Percentiles rank a stretch among this genome's conserved stretches.
These are phyloP conservation scores for Ciconia stormi DNA, from an alignment of 2,113 vertebrate genomes.

Conservation along the genomic window DNA sequence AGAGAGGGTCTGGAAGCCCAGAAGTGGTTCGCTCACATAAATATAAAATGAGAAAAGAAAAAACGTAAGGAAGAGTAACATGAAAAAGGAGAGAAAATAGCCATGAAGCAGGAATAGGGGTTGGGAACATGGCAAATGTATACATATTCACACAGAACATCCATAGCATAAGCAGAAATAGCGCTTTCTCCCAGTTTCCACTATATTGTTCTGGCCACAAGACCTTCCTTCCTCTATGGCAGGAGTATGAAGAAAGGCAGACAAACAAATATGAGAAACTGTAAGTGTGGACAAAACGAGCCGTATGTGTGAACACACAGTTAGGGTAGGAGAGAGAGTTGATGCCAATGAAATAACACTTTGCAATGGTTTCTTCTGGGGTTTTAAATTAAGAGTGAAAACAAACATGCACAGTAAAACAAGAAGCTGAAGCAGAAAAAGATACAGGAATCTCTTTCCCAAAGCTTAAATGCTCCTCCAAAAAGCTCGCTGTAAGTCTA, in stretches of 20 bases:
- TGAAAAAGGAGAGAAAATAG: not conserved
- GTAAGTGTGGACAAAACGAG: not conserved
- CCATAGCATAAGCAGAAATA: not conserved
- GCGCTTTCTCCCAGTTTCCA: not conserved
- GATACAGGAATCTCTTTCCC: not conserved
- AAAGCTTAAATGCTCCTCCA: not conserved
- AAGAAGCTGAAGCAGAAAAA: not conserved
- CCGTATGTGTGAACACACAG: not conserved
- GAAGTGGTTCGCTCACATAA: not conserved
- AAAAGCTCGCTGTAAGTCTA: not conserved
- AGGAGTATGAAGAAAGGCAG: not conserved
- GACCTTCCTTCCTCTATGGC: not conserved
- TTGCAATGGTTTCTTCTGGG: not conserved
- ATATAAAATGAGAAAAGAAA: not conserved
- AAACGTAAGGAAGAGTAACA: not conserved
- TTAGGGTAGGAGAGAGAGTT: not conserved
- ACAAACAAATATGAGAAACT: not conserved
- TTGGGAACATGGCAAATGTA: not conserved
- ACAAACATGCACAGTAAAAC: not conserved
- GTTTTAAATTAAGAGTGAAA: not conserved
- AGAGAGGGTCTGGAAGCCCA: not conserved
- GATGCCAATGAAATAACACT: not conserved
- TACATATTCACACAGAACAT: not conserved
- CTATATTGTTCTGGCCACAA: not conserved
- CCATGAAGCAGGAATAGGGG: not conserved